Percentiles rank a stretch among this genome's conserved stretches.
Conservation (phyloP, 1,140 invertebrate species). For the Semibalanus balanoides region DNA sequence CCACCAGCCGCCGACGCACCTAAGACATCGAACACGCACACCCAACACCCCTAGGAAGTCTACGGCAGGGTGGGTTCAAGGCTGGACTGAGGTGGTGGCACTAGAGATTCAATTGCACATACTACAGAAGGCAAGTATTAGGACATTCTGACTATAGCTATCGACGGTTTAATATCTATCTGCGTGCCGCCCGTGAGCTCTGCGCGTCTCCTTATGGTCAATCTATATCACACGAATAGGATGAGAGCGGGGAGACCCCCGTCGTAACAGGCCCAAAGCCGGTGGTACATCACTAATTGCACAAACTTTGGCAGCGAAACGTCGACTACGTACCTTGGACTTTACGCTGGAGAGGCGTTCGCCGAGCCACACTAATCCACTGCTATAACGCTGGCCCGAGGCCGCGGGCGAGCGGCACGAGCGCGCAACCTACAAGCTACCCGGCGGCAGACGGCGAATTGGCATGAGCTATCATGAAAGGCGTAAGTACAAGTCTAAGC, state of each 20-base stretch:
- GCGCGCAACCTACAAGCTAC: neutral
- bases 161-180: neutral
- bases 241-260: neutral
- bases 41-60: neutral
- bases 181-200: neutral
- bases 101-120: constrained; percentile 2
- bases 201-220: neutral
- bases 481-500: constrained; percentile 1
- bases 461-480: constrained; percentile 1
- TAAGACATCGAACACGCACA: neutral
- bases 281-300: neutral
- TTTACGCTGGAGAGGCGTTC: neutral
- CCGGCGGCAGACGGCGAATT: neutral
- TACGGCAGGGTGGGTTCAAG: neutral
- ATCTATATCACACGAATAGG: constrained; percentile 2
- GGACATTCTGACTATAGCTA: neutral
- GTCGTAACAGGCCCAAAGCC: neutral
- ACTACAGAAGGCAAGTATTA: neutral
- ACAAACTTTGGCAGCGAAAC: constrained; percentile 1
- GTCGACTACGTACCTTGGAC: neutral
- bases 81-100: neutral
- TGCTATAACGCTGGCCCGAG: neutral
- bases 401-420: neutral
- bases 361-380: neutral
- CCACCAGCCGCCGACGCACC: no score